These are phyloP conservation scores for Acronicta alni DNA, from an alignment of 2,888 invertebrate species.

Conservation along the genomic window DNA sequence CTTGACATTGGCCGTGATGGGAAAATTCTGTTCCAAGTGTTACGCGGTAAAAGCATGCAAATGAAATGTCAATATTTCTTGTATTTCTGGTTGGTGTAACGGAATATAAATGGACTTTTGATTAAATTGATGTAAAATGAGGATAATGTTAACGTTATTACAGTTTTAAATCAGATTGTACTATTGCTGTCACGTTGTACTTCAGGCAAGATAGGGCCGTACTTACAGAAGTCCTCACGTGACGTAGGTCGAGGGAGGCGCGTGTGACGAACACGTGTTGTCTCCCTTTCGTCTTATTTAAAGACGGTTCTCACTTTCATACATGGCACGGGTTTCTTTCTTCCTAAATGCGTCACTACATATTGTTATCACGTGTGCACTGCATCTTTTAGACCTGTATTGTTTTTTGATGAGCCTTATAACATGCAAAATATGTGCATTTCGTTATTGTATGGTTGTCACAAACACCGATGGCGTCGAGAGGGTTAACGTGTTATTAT, in stretches of 20 bases:
- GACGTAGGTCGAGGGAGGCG: conserved; percentile 29
- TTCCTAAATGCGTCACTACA: conserved; percentile 19
- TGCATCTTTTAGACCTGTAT: conserved; percentile 21
- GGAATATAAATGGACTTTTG: conserved; percentile 15
- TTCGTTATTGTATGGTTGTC: conserved; percentile 15
- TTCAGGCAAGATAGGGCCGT: conserved; percentile 12
- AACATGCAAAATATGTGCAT: conserved; percentile 29
- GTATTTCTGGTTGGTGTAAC: conserved; percentile 25
- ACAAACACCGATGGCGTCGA: background rate
- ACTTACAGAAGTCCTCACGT: conserved; percentile 27
- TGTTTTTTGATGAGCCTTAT: conserved; percentile 13
- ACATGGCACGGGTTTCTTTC: conserved; percentile 20
- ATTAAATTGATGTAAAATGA: conserved; percentile 11
- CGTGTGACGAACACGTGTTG: conserved; percentile 17
- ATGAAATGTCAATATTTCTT: conserved; percentile 19
- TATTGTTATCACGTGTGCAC: conserved; percentile 25
- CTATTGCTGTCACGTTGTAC: conserved; percentile 22
- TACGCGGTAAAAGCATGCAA: conserved; percentile 1
- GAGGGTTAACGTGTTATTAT: conserved; percentile 1
- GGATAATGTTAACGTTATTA: conserved; percentile 9
- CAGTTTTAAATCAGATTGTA: background rate
- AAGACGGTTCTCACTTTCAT: conserved; percentile 37
- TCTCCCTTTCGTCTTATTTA: conserved; percentile 20
- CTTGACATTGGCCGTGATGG: conserved; percentile 25
- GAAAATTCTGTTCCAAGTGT: conserved; percentile 20